phyloP scores from a whole-genome alignment of 2,113 vertebrate genomes.

The Bufo gargarizans region DNA sequence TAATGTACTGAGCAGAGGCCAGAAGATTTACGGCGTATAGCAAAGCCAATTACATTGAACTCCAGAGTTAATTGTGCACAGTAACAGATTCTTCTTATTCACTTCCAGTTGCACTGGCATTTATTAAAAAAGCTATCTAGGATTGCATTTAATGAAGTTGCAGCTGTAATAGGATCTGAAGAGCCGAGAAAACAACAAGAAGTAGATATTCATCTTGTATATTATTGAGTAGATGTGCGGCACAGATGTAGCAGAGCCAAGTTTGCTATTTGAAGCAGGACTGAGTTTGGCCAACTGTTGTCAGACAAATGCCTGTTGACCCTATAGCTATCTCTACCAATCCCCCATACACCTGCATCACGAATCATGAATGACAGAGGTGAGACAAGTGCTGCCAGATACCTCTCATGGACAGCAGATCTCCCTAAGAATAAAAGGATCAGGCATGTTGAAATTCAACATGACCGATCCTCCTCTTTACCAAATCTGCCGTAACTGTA shows the following conservation, averaged over 20 bases:
- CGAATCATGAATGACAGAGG: too few species aligned
- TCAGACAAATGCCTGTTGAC: too few species aligned
- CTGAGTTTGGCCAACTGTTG: too few species aligned
- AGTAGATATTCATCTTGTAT: neutral
- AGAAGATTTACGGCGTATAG: constrained; percentile 17
- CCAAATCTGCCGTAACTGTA: too few species aligned
- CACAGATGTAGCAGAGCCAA: neutral
- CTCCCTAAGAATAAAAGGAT: too few species aligned
- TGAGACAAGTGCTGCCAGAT: too few species aligned
- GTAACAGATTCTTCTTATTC: constrained; percentile 17
- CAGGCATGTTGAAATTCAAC: too few species aligned
- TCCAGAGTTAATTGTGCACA: constrained; percentile 29
- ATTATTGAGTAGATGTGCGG: too few species aligned
- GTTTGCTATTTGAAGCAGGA: neutral
- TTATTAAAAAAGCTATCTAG: constrained; percentile 38
- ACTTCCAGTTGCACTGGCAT: constrained; percentile 9
- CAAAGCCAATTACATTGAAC: constrained; percentile 40
- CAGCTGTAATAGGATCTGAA: neutral
- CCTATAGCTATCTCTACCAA: too few species aligned
- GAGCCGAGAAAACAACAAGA: neutral
- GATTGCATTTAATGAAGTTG: constrained; percentile 5
- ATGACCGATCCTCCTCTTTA: too few species aligned
- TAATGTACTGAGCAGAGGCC: constrained; percentile 17
- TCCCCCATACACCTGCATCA: too few species aligned
- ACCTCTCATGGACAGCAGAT: too few species aligned